Base-by-base conservation (phyloP, 2,797 vertebrate species). In the Balearica regulorum region DNA sequence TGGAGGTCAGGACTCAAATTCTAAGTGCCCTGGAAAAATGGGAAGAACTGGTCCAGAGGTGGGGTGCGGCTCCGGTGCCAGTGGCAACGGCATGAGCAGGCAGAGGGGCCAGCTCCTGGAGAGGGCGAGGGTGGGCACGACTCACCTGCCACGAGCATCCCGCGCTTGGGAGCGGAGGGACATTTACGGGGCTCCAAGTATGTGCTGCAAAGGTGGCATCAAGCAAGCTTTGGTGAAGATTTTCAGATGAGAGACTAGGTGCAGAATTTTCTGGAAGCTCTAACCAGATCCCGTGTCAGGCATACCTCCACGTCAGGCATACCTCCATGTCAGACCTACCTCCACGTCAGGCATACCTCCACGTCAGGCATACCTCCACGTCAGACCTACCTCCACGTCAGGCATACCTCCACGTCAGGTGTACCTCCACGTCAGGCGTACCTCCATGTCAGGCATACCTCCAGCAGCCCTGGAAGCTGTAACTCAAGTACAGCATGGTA, bases 151-250 rank as follows among this genome's bases (percentile, higher is more conserved):
- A 2, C 0, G 4, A 71, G 28, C 51, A 26, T 39, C 88, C 22
- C 2, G 4, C 6, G 1, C 44, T 13, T n/a, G 35, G 54, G 61
- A 73, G 46, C 20, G 58, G 39, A 3, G 16, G 49, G 25, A 16
- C 7, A 1, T 1, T 1, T 49, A 6, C 4, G 0, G 61, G n/a
- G 35, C 28, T 44, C 48, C 26, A 41, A 21, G 48, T 31, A 3
- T 20, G 48, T 18, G 2, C 60, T 48, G 39, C 31, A 29, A 25
- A 18, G 64, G n/a, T 58, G 77, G 22, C 70, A 8, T 31, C 76
- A 19, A 1, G 29, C 1, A 4, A 44, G 51, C 39, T 39, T 39
- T 0, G 0, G 17, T 24, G 28, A 7, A n/a, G 77, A 2, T 31
- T n/a, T 76, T 69, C 17, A 16, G 8, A 4, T 57, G 28, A 33